Percentiles rank a stretch among this genome's conserved stretches.
These are phyloP conservation scores for Narcine bancroftii DNA, from an alignment of 2,113 vertebrate species.

Conservation along the genomic window DNA sequence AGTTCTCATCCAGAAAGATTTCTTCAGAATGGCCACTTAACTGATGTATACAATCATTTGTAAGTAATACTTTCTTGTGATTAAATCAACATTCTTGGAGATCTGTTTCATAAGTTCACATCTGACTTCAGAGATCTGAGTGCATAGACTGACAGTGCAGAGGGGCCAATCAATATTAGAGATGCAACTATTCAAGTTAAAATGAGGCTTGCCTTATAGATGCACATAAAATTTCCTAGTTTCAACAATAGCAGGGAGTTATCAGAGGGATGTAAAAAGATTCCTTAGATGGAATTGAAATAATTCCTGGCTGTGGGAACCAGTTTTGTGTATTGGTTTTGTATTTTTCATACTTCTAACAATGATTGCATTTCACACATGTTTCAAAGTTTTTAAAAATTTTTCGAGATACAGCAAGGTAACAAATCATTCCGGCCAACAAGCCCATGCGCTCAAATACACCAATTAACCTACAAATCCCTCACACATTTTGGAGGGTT, in stretches of 20 bases:
- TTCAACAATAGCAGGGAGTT: not conserved
- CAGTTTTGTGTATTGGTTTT: not conserved
- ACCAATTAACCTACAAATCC: too few species aligned
- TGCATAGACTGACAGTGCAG: not conserved
- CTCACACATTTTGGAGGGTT: too few species aligned
- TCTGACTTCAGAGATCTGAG: not conserved
- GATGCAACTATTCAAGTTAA: not conserved
- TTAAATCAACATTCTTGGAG: not conserved
- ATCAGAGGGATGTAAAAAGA: too few species aligned
- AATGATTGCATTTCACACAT: not conserved
- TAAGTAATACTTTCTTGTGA: not conserved
- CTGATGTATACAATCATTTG: not conserved
- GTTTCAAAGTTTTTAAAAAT: not conserved
- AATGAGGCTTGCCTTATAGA: not conserved
- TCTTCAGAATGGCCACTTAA: not conserved
- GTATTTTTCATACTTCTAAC: not conserved
- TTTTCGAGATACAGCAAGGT: too few species aligned
- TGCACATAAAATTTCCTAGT: not conserved
- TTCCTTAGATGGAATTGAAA: not conserved
- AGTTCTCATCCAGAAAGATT: not conserved
- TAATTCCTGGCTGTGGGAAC: not conserved
- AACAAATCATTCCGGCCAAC: too few species aligned
- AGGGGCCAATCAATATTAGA: not conserved
- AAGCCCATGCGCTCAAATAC: too few species aligned
- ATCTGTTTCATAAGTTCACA: not conserved